Evolutionary conservation across 2,113 vertebrate genomes (phyloP).

Genomic region (Eidolon helvum): DNA sequence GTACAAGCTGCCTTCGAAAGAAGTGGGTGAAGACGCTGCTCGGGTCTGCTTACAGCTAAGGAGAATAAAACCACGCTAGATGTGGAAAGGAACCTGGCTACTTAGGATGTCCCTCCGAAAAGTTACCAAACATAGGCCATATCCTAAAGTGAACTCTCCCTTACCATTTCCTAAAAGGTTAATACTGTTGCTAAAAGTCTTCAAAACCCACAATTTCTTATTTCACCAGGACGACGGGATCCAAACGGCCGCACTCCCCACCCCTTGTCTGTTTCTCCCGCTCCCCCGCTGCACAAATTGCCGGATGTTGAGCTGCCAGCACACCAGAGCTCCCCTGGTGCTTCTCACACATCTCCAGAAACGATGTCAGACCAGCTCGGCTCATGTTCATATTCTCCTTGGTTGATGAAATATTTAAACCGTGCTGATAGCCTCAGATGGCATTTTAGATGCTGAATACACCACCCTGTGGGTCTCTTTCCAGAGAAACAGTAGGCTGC

Average conservation of each 20-base stretch:
- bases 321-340: conserved; percentile 10
- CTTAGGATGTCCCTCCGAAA: background rate
- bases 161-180: background rate
- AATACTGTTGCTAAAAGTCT: background rate
- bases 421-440: conserved; percentile 65
- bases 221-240: background rate
- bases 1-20: background rate
- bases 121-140: background rate
- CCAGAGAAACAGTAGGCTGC: conserved; percentile 45
- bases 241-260: background rate
- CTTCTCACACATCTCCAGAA: conserved; percentile 54
- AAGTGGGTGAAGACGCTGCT: background rate
- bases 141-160: background rate
- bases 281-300: conserved; percentile 45
- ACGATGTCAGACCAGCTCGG: conserved; percentile 44
- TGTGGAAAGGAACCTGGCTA: background rate
- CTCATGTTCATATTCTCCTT: conserved; percentile 60
- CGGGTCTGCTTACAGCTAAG: background rate
- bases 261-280: background rate
- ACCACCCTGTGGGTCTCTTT: conserved; percentile 47
- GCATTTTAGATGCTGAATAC: conserved; percentile 63
- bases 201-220: background rate
- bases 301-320: conserved; percentile 44
- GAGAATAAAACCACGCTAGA: background rate
- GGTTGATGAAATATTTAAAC: conserved; percentile 71